Conservation (phyloP, 2,888 invertebrate species). For the Catocala sponsa region DNA sequence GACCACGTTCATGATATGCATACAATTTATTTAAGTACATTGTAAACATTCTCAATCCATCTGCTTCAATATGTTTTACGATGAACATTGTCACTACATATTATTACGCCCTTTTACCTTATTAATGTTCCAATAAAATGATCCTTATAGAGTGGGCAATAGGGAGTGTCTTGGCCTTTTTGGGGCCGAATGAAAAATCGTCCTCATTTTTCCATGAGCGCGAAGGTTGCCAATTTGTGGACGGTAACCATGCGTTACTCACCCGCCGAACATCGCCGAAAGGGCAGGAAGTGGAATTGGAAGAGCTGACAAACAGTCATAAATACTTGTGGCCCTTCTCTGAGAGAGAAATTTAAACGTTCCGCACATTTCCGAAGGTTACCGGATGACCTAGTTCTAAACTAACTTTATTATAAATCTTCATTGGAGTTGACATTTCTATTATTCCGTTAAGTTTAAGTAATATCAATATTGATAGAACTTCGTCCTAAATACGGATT, state of each 20-base stretch:
- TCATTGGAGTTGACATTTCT: conserved; percentile 22
- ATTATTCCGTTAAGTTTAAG: conserved; percentile 20
- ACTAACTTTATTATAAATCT: conserved; percentile 12
- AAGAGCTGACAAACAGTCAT: conserved; percentile 37
- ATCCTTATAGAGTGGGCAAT: conserved; percentile 37
- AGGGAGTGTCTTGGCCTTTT: conserved; percentile 46
- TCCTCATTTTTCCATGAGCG: conserved; percentile 48
- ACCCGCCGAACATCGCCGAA: conserved; percentile 36
- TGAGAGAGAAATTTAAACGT: conserved; percentile 21
- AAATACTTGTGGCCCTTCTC: conserved; percentile 32
- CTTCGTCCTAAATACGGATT: background rate
- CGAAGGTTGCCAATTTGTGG: conserved; percentile 57
- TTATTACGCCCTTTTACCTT: conserved; percentile 33
- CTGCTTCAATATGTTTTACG: conserved; percentile 28
- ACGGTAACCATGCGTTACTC: conserved; percentile 50
- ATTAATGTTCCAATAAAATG: conserved; percentile 45
- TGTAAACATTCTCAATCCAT: conserved; percentile 23
- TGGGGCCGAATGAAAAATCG: conserved; percentile 51
- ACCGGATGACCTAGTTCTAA: conserved; percentile 31
- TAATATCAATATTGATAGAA: background rate
- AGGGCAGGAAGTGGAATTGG: conserved; percentile 40
- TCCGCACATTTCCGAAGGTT: conserved; percentile 8
- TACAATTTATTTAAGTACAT: conserved; percentile 26
- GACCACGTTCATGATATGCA: conserved; percentile 18
- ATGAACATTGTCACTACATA: conserved; percentile 38